These are phyloP conservation scores for Centropus bengalensis DNA, from an alignment of 2,113 vertebrate species.

Conservation along the genomic window DNA sequence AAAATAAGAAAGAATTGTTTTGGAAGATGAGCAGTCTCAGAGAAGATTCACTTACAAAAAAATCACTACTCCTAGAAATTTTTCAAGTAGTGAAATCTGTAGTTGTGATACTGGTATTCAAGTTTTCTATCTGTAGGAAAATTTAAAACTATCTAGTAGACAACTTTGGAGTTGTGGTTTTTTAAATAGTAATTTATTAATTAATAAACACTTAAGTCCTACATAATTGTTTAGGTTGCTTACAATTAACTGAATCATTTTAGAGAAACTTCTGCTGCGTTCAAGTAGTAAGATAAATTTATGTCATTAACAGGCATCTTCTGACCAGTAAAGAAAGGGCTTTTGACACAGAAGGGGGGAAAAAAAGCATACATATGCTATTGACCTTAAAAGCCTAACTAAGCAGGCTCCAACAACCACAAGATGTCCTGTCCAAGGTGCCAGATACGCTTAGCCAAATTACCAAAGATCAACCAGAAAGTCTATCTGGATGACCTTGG, in stretches of 20 bases:
- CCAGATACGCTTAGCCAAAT: background rate
- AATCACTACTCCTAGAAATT: background rate
- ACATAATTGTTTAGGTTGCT: background rate
- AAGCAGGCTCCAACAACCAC: background rate
- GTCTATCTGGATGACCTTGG: background rate
- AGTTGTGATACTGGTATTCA: background rate
- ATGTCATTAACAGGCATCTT: background rate
- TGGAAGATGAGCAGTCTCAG: background rate
- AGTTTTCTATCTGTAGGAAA: background rate
- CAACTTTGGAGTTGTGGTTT: background rate
- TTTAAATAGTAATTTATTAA: background rate
- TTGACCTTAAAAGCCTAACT: background rate
- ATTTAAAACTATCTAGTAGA: background rate
- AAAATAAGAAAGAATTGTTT: background rate
- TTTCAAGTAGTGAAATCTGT: background rate
- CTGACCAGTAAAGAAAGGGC: background rate
- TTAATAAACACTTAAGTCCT: background rate
- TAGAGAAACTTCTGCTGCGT: background rate
- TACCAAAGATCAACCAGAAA: background rate
- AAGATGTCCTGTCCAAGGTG: background rate
- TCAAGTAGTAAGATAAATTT: background rate
- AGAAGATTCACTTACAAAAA: background rate
- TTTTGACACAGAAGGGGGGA: background rate
- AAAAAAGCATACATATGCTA: background rate
- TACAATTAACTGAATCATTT: background rate